Percentiles rank a stretch among this genome's conserved stretches.
Conservation (phyloP, 2,888 invertebrate species). For the Oscheius onirici region DNA sequence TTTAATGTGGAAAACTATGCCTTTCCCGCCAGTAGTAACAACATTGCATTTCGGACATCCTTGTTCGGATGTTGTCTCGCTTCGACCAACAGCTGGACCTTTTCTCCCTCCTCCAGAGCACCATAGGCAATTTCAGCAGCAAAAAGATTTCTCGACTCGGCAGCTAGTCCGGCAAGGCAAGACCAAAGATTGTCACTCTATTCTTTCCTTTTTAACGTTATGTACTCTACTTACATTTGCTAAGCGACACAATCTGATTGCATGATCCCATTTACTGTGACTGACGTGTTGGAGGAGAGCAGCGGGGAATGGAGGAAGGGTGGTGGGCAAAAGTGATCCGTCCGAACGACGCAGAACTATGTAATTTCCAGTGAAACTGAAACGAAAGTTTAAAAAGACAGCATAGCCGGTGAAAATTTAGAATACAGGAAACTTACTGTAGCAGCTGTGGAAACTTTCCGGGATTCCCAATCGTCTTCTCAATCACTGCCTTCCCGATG, state of each 20-base stretch:
- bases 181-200: conserved; percentile 82
- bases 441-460: conserved; percentile 65
- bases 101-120: conserved; percentile 81
- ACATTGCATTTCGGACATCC: conserved; percentile 74
- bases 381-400: too few species aligned
- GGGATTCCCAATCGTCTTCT: conserved; percentile 73
- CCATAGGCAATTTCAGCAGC: conserved; percentile 95
- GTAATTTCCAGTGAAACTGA: conserved; percentile 85
- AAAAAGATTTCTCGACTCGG: conserved; percentile 84
- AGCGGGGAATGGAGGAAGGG: conserved; percentile 80
- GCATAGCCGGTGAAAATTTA: too few species aligned
- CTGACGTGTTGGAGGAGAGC: conserved; percentile 72
- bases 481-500: conserved; percentile 77
- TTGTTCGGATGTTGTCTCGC: conserved; percentile 60
- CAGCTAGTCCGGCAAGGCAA: conserved; percentile 89
- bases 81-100: conserved; percentile 71
- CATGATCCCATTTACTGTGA: conserved; percentile 85
- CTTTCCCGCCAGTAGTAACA: conserved; percentile 64
- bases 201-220: neutral
- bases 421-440: conserved; percentile 40
- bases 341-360: conserved; percentile 87
- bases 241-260: conserved; percentile 82
- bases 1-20: conserved; percentile 9
- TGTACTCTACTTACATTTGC: conserved; percentile 73
- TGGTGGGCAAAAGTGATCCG: conserved; percentile 83